phyloP scores from a whole-genome alignment of 1,140 invertebrate genomes.

The Andricus grossulariae region DNA sequence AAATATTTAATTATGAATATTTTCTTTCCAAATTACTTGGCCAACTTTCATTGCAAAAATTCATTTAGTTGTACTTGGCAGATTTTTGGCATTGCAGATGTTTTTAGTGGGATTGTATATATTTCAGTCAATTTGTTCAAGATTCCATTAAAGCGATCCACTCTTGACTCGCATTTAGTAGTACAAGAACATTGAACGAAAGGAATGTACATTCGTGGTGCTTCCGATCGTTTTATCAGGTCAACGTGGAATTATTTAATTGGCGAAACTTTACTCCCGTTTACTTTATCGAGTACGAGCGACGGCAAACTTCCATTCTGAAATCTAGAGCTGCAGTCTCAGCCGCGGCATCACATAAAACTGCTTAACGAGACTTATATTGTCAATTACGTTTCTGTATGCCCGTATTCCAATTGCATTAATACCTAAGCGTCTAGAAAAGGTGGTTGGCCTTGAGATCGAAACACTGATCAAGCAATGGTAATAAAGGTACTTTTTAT shows the following conservation, averaged over 20 bases:
- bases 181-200: constrained; percentile 12
- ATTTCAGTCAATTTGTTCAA: constrained; percentile 3
- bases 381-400: constrained; percentile 24
- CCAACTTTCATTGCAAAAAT: neutral
- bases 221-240: constrained; percentile 14
- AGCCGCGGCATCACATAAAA: constrained; percentile 26
- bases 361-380: constrained; percentile 31
- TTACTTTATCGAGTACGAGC: constrained; percentile 14
- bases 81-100: neutral
- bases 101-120: neutral
- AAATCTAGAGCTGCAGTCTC: constrained; percentile 26
- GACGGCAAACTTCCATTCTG: constrained; percentile 24
- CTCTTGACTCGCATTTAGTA: constrained; percentile 16
- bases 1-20: neutral
- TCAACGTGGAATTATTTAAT: constrained; percentile 27
- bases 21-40: neutral
- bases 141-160: constrained; percentile 1
- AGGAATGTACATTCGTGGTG: constrained; percentile 4
- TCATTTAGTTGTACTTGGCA: neutral
- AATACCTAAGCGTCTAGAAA: neutral
- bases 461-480: constrained; percentile 18
- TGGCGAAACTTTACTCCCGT: constrained; percentile 27
- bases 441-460: constrained; percentile 30
- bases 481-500: neutral
- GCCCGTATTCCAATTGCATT: constrained; percentile 16